Evolutionary conservation across 2,888 invertebrate genomes (phyloP), one percentile per base, ranked within the genome.

Genomic region (Melinaea marsaeus): DNA sequence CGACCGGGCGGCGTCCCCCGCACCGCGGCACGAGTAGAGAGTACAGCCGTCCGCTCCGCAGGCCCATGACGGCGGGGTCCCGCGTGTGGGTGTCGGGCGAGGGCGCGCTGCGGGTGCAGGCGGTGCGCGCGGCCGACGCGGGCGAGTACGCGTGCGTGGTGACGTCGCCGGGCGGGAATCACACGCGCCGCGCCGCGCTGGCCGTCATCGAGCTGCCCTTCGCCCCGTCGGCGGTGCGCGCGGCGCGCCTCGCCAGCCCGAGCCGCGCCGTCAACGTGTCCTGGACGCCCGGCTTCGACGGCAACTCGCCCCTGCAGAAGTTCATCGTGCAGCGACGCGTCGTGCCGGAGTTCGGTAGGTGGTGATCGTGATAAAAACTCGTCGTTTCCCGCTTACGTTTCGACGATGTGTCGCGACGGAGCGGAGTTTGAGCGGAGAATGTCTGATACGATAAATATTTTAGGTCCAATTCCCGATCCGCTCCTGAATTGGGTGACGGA

Each of bases 231-330:
- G 96, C 96, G 78, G 96, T 97, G 0, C 93, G 94, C 71, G 98
- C 98, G 0, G 87, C 86, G 63, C 90, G 95, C 70, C 79, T 95
- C 1, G 90, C 92, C 4, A 92, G 93, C 13, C 91, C 93, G 2
- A 94, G 94, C 66, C 93, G 93, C 79, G 95, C 96, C 37, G 96
- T 99, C 69, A 97, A 98, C 78, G 94, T 99, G 3, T 95, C 95
- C 32, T 99, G 99, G 99, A 95, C 95, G 11, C 96, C 97, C 0
- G 98, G 98, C 37, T 99, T 99, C 84, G 97, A 99, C 88, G 99
- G 99, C 62, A 99, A 99, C 84, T 98, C 98, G 77, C 97, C 97
- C 9, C 95, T 99, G 64, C 93, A 95, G 74, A 96, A 97, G 80
- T 99, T 96, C 83, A 97, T 97, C 69, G 93, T 99, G 61, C 98